Percentiles rank a stretch among this genome's conserved stretches.
Evolutionary conservation across 2,888 invertebrate genomes (phyloP).

Genomic region (Balanococcus diminutus): DNA sequence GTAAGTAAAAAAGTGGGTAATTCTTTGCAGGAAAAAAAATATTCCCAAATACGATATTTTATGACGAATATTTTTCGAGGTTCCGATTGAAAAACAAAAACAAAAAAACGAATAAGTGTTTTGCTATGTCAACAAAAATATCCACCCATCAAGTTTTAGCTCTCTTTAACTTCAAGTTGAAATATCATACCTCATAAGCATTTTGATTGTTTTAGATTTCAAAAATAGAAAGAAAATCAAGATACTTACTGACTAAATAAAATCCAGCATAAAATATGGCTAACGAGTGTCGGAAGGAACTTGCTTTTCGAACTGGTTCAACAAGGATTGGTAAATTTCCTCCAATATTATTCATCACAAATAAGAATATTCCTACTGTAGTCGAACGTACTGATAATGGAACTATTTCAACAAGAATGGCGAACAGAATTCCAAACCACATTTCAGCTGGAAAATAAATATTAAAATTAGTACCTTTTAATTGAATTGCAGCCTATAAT

Average conservation of each 20-base stretch:
- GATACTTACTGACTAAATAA: conserved; percentile 79
- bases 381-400: conserved; percentile 81
- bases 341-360: conserved; percentile 91
- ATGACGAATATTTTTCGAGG: not conserved
- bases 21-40: not conserved
- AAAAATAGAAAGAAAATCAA: too few species aligned
- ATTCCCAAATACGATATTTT: not conserved
- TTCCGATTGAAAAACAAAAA: too few species aligned
- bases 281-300: conserved; percentile 82
- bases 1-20: not conserved
- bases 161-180: too few species aligned
- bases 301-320: conserved; percentile 80
- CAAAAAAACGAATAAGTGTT: conserved; percentile 58
- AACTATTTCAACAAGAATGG: conserved; percentile 86
- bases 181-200: too few species aligned
- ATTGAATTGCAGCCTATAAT: not conserved
- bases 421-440: conserved; percentile 94
- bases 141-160: too few species aligned
- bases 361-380: conserved; percentile 83
- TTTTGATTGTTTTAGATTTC: too few species aligned
- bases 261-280: conserved; percentile 89
- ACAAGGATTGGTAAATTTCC: conserved; percentile 88
- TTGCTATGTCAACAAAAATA: too few species aligned
- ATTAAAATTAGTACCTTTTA: not conserved
- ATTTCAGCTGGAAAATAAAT: conserved; percentile 74